Conservation (phyloP, 2,797 vertebrate species). For the Darevskia mixta region DNA sequence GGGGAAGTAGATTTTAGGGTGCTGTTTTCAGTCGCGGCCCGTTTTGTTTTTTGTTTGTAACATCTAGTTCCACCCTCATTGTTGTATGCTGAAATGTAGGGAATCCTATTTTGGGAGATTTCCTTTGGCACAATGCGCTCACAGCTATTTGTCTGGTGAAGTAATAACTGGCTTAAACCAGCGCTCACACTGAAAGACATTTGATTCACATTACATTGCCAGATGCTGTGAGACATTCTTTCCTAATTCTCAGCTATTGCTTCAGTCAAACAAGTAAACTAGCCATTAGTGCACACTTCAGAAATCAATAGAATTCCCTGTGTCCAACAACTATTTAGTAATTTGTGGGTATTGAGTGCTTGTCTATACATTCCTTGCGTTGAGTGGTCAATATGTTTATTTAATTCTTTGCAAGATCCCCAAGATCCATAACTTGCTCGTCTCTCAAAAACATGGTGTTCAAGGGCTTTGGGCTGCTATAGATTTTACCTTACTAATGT, state of each 20-base stretch:
- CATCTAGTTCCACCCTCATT: conserved; percentile 17
- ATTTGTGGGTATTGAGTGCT: conserved; percentile 27
- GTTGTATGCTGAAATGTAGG: conserved; percentile 60
- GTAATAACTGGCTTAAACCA: conserved; percentile 17
- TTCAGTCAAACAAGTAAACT: conserved; percentile 49
- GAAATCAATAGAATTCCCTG: conserved; percentile 49
- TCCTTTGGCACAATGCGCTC: conserved; percentile 38
- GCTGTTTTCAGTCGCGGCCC: not conserved
- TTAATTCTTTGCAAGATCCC: conserved; percentile 53
- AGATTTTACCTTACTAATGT: conserved; percentile 35
- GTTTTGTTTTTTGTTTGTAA: not conserved
- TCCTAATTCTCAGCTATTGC: conserved; percentile 30
- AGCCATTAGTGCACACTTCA: conserved; percentile 33
- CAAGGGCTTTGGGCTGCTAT: conserved; percentile 53
- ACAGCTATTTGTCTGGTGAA: conserved; percentile 55
- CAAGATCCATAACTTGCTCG: conserved; percentile 27
- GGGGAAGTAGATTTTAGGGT: not conserved
- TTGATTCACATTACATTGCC: conserved; percentile 19
- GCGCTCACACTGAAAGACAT: not conserved
- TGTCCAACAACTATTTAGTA: conserved; percentile 19
- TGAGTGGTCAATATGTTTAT: conserved; percentile 30
- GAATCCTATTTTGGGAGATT: conserved; percentile 56
- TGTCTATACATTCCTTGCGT: conserved; percentile 6
- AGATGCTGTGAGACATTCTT: conserved; percentile 31
- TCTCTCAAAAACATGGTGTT: conserved; percentile 15